Base-by-base conservation (phyloP, 2,888 invertebrate species). In the Pristionchus fissidentatus region DNA sequence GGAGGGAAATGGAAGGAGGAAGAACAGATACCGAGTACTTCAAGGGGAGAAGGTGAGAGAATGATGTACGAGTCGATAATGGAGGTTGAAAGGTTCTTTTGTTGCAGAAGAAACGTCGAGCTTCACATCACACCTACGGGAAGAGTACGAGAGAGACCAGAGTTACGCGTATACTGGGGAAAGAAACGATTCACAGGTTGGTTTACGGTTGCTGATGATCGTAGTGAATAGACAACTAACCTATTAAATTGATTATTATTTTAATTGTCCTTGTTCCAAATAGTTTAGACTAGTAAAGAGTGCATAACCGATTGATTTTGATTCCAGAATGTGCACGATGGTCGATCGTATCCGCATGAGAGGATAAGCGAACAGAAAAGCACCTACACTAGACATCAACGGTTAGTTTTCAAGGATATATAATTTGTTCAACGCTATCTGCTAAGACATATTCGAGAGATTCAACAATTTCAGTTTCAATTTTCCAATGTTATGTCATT, bases 351-450 rank as follows among this genome's bases (percentile, higher is more conserved):
- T 29, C 57, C 79, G 57, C 79, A 79, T 57, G 79, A 79, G 15
- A 79, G 79, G 57, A 46, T 79, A 57, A 32, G 57, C 26, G 79
- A 49, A 29, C 57, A 70, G 70, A 70, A 70, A 70, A 70, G 43
- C 79, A 43, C 55, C 35, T 57, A 38, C 55, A 79, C 79, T 38
- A 22, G 79, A 79, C 79, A 79, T 41, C 55, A 79, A 79, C 79
- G 79, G 79, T 79, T 70, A 41, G 55, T 38, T 38, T 3, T 26
- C 29, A n/a, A n/a, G 4, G 10, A 13, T 26, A 26, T 26, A n/a
- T 19, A 57, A 26, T 13, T 10, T 57, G 1, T 57, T n/a, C 26
- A 57, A 22, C 57, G n/a, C 57, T 1, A 57, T n/a, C n/a, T n/a
- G n/a, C n/a, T n/a, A n/a, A n/a, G n/a, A n/a, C n/a, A n/a, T n/a